Percentiles rank a stretch among this genome's conserved stretches.
Conservation (phyloP, 2,113 vertebrate genomes). For the Piaya cayana region DNA sequence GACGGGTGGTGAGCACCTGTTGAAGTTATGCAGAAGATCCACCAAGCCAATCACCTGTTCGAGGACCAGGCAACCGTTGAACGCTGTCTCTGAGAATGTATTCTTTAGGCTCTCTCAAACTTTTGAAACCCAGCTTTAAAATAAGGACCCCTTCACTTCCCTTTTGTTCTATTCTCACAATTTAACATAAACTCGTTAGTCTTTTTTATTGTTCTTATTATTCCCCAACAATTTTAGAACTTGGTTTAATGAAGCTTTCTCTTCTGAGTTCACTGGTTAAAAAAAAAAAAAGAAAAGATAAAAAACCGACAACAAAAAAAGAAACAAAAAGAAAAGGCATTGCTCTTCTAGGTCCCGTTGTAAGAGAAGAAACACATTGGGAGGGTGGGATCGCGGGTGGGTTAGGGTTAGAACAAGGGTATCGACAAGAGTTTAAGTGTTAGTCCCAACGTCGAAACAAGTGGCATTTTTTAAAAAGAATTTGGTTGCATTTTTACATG, state of each 20-base stretch:
- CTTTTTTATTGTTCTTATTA: conserved; percentile 77
- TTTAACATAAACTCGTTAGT: conserved; percentile 81
- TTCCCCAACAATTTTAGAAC: conserved; percentile 80
- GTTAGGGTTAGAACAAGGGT: conserved; percentile 81
- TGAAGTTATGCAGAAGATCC: conserved; percentile 79
- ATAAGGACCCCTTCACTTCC: conserved; percentile 83
- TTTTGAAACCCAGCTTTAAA: conserved; percentile 89
- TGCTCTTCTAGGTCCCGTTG: conserved; percentile 83
- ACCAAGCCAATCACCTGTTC: conserved; percentile 82
- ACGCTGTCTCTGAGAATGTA: conserved; percentile 91
- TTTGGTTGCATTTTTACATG: conserved; percentile 93
- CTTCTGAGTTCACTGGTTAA: conserved; percentile 82
- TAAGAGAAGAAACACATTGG: conserved; percentile 66
- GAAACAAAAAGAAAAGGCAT: conserved; percentile 84
- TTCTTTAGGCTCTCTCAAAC: conserved; percentile 88
- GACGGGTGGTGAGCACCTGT: conserved; percentile 76
- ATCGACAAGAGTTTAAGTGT: conserved; percentile 78
- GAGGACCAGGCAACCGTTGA: conserved; percentile 86
- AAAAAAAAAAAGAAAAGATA: conserved; percentile 69
- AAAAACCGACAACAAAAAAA: conserved; percentile 58
- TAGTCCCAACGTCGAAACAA: conserved; percentile 84
- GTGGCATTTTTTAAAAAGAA: conserved; percentile 92
- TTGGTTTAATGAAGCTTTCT: conserved; percentile 88
- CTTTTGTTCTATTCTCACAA: conserved; percentile 87
- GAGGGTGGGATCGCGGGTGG: conserved; percentile 78